Evolutionary conservation across 2,113 vertebrate species (phyloP).

Genomic region (Dipodomys merriami): DNA sequence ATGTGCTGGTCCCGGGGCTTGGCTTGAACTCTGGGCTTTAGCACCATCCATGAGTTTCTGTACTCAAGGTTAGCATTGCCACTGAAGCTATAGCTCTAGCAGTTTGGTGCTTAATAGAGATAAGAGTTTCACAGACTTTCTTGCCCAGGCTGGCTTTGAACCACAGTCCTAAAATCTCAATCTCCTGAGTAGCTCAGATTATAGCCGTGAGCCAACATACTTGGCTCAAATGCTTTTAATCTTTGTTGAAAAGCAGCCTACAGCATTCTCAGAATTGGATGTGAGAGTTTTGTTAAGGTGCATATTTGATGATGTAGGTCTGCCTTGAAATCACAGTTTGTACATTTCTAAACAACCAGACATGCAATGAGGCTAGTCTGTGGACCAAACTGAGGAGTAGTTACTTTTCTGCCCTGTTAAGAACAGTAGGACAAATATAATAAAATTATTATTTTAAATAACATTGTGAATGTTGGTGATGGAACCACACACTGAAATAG

Average conservation of each 20-base stretch:
- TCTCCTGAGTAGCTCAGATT: too few species aligned
- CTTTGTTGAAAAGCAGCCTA: not conserved
- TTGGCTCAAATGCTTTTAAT: not conserved
- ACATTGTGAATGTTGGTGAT: slow-evolving; percentile 44
- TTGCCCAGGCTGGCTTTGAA: too few species aligned
- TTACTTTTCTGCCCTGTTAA: slow-evolving; percentile 54
- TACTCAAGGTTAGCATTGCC: too few species aligned
- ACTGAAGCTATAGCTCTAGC: too few species aligned
- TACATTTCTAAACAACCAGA: slow-evolving; percentile 8
- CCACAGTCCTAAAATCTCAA: too few species aligned
- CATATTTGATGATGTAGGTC: not conserved
- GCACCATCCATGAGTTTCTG: too few species aligned
- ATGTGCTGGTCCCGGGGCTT: too few species aligned
- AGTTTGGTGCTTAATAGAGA: too few species aligned
- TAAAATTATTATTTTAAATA: slow-evolving; percentile 60
- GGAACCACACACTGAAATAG: slow-evolving; percentile 55
- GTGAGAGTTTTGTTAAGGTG: not conserved
- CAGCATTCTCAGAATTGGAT: not conserved
- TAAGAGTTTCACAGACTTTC: too few species aligned
- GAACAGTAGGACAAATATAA: slow-evolving; percentile 52
- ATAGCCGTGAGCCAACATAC: too few species aligned
- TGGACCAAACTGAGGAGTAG: slow-evolving; percentile 44
- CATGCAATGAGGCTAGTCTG: not conserved
- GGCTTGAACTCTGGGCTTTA: too few species aligned
- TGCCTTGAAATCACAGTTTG: slow-evolving; percentile 5